Evolutionary conservation across 2,797 vertebrate species (phyloP).

Genomic region (Muraenolepis orangiensis): DNA sequence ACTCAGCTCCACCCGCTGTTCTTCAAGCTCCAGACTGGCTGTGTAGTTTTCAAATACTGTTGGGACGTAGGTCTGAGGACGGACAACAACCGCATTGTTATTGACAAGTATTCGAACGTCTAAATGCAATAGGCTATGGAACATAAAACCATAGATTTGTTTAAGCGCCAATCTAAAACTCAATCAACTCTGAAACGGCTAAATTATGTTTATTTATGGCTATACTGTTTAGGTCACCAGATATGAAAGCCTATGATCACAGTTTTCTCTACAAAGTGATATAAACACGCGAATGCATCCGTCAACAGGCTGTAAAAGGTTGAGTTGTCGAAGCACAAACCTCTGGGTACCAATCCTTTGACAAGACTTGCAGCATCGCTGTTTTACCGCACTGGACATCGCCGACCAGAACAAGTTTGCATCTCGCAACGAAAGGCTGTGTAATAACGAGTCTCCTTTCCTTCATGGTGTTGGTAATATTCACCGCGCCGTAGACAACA

Average conservation of each 20-base stretch:
- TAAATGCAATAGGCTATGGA: background rate
- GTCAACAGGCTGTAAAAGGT: background rate
- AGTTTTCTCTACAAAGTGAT: no score
- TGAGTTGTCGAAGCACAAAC: constrained; percentile 62
- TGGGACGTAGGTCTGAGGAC: constrained; percentile 86
- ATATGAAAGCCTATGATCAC: background rate
- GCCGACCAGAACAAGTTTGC: constrained; percentile 92
- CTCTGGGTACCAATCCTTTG: constrained; percentile 96
- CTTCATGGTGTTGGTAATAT: constrained; percentile 74
- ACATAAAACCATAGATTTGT: background rate
- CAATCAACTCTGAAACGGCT: background rate
- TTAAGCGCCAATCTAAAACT: background rate
- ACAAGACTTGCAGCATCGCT: constrained; percentile 93
- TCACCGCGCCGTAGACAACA: background rate
- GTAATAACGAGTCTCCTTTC: constrained; percentile 75
- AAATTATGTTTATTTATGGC: no score
- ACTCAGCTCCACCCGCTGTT: constrained; percentile 92
- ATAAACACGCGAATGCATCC: no score
- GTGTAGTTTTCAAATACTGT: constrained; percentile 98
- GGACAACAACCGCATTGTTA: background rate
- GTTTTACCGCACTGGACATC: constrained; percentile 97
- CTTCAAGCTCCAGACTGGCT: constrained; percentile 87
- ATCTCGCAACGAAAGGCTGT: constrained; percentile 82
- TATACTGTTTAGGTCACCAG: no score
- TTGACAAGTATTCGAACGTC: background rate